Percentiles rank a stretch among this genome's conserved stretches.
phyloP scores from a whole-genome alignment of 2,113 vertebrate species.

The Seriola dumerili region DNA sequence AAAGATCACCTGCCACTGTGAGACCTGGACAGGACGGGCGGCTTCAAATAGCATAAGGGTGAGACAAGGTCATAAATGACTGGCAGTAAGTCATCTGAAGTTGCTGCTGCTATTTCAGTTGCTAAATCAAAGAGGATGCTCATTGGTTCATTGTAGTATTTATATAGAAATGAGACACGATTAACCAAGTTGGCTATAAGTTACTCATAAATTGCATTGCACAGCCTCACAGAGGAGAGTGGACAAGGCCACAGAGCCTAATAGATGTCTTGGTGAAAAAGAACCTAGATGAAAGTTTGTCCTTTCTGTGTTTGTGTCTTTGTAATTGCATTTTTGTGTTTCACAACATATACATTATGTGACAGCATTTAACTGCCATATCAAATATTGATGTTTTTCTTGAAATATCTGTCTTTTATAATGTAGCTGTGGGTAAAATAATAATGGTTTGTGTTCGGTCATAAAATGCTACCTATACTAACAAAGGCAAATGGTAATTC shows the following conservation, averaged over 20 bases:
- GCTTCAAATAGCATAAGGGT: background rate
- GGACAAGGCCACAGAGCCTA: background rate
- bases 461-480: background rate
- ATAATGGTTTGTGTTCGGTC: background rate
- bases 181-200: background rate
- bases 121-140: background rate
- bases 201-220: background rate
- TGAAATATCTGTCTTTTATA: background rate
- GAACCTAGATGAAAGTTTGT: background rate
- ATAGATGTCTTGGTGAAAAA: background rate
- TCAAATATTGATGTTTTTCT: conserved; percentile 11
- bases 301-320: background rate
- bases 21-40: conserved; percentile 1
- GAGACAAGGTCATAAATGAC: background rate
- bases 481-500: background rate
- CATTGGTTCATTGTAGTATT: background rate
- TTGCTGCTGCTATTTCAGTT: background rate
- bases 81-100: background rate
- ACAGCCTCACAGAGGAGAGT: background rate
- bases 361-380: background rate
- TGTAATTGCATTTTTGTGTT: background rate
- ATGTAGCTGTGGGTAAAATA: background rate
- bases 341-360: background rate
- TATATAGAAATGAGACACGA: background rate
- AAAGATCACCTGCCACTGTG: background rate